These are phyloP conservation scores for Stomatorhinus walkeri DNA, from an alignment of 2,797 vertebrate species.

Conservation along the genomic window DNA sequence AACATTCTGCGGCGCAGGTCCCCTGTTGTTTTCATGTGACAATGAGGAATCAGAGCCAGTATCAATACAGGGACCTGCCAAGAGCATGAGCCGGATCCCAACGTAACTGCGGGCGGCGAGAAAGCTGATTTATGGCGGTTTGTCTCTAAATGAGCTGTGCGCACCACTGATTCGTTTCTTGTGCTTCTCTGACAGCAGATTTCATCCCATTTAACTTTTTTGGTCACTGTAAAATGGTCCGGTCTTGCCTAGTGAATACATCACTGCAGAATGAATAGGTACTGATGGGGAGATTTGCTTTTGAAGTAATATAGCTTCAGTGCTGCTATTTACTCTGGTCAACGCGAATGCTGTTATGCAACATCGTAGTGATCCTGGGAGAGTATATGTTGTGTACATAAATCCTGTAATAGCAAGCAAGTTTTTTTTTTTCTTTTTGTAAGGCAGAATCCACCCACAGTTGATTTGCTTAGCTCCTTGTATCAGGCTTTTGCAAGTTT, in stretches of 20 bases:
- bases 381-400: not conserved
- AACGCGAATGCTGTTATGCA: not conserved
- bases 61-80: constrained; percentile 1
- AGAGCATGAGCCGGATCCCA: not conserved
- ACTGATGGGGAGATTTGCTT: not conserved
- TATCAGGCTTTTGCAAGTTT: not conserved
- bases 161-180: not conserved
- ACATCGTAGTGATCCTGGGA: not conserved
- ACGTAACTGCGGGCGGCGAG: not conserved
- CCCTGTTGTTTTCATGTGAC: not conserved
- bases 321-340: not conserved
- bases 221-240: no score
- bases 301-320: not conserved
- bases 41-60: not conserved
- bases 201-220: not conserved
- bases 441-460: not conserved
- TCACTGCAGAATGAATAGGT: not conserved
- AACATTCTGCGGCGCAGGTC: not conserved
- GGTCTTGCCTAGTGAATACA: not conserved
- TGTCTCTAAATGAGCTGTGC: not conserved
- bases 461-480: not conserved
- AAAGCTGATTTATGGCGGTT: not conserved
- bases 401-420: not conserved
- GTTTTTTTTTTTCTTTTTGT: not conserved
- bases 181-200: not conserved